A percentile compares a stretch with the other conserved stretches of the same genome.
Conservation (phyloP, 2,888 invertebrate species). For the Calameuta idolon region DNA sequence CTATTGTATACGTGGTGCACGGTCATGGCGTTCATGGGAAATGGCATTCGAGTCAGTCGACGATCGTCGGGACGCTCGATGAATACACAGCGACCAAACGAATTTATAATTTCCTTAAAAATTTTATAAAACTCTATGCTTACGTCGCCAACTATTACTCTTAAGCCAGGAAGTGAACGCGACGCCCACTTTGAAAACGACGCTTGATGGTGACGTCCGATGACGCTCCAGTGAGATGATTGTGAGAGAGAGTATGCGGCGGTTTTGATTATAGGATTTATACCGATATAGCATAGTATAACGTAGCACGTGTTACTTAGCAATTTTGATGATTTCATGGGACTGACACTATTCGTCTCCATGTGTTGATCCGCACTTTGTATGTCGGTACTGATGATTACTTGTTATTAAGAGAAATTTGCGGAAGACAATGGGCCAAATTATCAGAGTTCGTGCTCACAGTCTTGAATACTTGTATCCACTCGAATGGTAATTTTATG, state of each 20-base stretch:
- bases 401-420: conserved; percentile 3
- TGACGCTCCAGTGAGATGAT: neutral
- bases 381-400: neutral
- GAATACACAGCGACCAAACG: conserved; percentile 21
- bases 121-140: neutral
- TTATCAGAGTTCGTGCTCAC: neutral
- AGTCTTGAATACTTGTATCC: neutral
- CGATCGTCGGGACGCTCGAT: conserved; percentile 14
- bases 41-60: conserved; percentile 15
- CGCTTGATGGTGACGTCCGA: neutral
- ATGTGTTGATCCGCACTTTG: neutral
- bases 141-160: neutral
- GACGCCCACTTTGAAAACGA: neutral
- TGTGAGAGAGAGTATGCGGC: neutral
- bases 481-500: neutral
- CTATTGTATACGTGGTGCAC: conserved; percentile 16
- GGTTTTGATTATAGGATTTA: neutral
- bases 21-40: conserved; percentile 22
- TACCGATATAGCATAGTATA: neutral
- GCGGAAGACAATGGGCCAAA: conserved; percentile 5
- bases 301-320: conserved; percentile 14
- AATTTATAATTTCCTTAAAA: conserved; percentile 20
- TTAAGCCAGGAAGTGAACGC: neutral
- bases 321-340: conserved; percentile 32
- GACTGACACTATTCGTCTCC: conserved; percentile 9